These are phyloP conservation scores for Mohoua ochrocephala DNA, from an alignment of 2,113 vertebrate genomes.

Conservation along the genomic window DNA sequence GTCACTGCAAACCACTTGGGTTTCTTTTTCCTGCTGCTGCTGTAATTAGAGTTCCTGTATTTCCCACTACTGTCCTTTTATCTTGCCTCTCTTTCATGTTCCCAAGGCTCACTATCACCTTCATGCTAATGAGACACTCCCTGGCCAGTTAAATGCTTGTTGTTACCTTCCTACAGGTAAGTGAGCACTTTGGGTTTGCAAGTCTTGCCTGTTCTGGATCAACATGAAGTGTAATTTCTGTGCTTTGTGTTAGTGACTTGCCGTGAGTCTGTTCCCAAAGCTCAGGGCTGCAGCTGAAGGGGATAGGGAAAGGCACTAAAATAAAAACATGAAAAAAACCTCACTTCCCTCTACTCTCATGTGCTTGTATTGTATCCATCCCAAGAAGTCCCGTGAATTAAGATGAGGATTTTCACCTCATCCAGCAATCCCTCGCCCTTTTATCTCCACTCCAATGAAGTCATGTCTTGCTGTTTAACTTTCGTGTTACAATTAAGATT, in stretches of 20 bases:
- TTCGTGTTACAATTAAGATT: constrained; percentile 56
- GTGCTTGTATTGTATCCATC: constrained; percentile 15
- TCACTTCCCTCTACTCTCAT: not conserved
- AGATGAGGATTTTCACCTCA: constrained; percentile 29
- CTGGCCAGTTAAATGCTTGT: not conserved
- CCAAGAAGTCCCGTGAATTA: constrained; percentile 29
- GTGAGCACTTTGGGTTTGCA: not conserved
- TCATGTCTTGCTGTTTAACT: constrained; percentile 60
- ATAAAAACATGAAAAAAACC: not conserved
- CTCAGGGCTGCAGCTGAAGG: not conserved
- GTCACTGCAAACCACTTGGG: not conserved
- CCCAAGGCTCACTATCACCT: not conserved
- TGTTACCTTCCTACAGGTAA: not conserved
- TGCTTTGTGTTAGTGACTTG: not conserved
- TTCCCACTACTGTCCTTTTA: constrained; percentile 9
- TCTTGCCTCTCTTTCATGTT: constrained; percentile 32
- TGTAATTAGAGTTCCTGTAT: not conserved
- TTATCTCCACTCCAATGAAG: constrained; percentile 58
- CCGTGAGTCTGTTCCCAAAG: not conserved
- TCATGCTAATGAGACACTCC: not conserved
- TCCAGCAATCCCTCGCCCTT: constrained; percentile 26
- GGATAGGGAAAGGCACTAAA: not conserved
- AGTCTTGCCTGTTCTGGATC: not conserved
- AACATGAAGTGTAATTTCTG: not conserved
- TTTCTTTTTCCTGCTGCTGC: not conserved